These are phyloP conservation scores for Brachionus sp. DNA, from an alignment of 1,140 invertebrate species.

Conservation along the genomic window DNA sequence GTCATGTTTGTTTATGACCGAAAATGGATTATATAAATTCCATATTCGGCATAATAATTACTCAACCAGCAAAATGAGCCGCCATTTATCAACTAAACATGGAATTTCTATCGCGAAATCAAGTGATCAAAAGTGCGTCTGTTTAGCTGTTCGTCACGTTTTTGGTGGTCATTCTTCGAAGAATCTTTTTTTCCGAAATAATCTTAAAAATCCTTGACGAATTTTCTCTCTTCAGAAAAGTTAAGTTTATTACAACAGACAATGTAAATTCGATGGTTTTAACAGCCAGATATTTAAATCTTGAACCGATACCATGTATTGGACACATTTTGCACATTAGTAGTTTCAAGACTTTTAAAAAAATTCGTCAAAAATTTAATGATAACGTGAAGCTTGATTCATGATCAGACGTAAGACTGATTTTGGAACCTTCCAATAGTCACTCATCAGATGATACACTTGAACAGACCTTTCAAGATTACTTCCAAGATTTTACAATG, in stretches of 20 bases:
- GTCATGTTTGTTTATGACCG: too few relatives aligned
- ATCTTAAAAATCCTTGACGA: not conserved
- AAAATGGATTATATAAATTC: too few relatives aligned
- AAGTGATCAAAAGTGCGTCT: not conserved
- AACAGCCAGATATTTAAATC: too few relatives aligned
- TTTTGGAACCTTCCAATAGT: not conserved
- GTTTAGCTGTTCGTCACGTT: not conserved
- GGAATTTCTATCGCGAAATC: too few relatives aligned
- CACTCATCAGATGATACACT: not conserved
- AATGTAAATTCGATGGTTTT: too few relatives aligned
- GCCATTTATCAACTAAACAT: too few relatives aligned
- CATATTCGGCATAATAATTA: too few relatives aligned
- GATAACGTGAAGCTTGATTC: not conserved
- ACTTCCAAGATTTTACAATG: not conserved
- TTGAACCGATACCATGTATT: too few relatives aligned
- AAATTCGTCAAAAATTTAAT: not conserved
- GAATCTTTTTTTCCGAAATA: not conserved
- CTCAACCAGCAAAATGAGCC: too few relatives aligned
- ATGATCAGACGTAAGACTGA: not conserved
- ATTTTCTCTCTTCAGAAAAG: too few relatives aligned
- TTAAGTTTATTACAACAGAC: too few relatives aligned
- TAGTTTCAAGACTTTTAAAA: not conserved
- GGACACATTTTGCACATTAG: conserved; percentile 10
- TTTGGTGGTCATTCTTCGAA: not conserved
- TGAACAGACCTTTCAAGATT: not conserved